Conservation (phyloP, 2,888 invertebrate genomes). For the Actias luna region DNA sequence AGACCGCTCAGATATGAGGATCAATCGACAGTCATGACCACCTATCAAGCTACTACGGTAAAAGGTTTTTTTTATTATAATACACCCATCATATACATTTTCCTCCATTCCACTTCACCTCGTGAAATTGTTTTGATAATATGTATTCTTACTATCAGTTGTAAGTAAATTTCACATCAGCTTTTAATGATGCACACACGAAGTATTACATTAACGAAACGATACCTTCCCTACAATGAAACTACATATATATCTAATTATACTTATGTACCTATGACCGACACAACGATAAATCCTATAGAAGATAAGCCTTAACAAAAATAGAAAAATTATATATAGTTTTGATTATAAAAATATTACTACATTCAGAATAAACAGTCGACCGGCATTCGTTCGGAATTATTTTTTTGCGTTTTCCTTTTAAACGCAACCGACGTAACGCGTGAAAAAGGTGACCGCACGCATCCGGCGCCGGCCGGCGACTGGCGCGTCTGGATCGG, state of each 20-base stretch:
- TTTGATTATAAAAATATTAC: not conserved
- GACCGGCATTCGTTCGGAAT: not conserved
- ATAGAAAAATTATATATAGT: not conserved
- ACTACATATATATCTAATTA: not conserved
- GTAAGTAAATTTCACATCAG: not conserved
- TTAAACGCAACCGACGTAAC: not conserved
- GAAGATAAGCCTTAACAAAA: not conserved
- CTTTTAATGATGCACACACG: not conserved
- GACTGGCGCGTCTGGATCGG: slow-evolving; percentile 23
- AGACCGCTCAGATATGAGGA: not conserved
- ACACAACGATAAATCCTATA: not conserved
- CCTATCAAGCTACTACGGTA: not conserved
- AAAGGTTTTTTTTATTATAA: too few relatives aligned
- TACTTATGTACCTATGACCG: not conserved
- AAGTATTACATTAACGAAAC: not conserved
- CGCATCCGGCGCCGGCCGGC: slow-evolving; percentile 44
- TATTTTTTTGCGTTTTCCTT: not conserved
- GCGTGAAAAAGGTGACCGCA: slow-evolving; percentile 28
- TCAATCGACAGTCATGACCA: not conserved
- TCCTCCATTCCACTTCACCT: too few relatives aligned
- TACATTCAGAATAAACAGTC: not conserved
- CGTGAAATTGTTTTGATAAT: too few relatives aligned
- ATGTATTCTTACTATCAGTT: not conserved
- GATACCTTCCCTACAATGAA: not conserved
- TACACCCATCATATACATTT: too few relatives aligned